Conservation (phyloP, 2,888 invertebrate species). For the Tanaodytes sp. region DNA sequence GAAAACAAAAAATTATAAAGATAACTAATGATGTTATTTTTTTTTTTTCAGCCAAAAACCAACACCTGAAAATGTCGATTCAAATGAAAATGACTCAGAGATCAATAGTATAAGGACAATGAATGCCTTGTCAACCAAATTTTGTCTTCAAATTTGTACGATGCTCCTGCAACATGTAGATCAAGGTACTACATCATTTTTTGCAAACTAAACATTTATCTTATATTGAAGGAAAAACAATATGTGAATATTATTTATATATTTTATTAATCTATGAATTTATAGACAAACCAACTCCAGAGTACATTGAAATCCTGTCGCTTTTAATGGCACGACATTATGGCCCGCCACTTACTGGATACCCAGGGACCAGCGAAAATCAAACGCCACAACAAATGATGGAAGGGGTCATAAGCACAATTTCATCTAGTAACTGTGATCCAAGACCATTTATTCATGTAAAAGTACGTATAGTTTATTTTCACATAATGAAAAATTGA, state of each 20-base stretch:
- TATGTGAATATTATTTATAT: not conserved
- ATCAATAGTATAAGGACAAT: conserved; percentile 57
- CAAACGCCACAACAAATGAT: conserved; percentile 69
- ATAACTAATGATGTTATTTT: conserved; percentile 9
- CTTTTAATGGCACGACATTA: conserved; percentile 67
- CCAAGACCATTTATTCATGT: conserved; percentile 69
- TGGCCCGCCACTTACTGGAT: conserved; percentile 68
- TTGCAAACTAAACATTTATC: no score
- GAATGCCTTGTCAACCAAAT: conserved; percentile 67
- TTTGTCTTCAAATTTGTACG: conserved; percentile 68
- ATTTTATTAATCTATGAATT: no score
- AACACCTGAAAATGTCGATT: conserved; percentile 56
- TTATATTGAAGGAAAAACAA: not conserved
- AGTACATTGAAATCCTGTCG: conserved; percentile 68
- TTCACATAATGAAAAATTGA: not conserved
- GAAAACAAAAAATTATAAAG: not conserved
- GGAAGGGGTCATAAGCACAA: conserved; percentile 67
- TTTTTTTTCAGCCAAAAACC: conserved; percentile 57
- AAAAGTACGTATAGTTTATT: conserved; percentile 59
- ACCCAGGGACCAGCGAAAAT: conserved; percentile 67
- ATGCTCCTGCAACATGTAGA: conserved; percentile 66
- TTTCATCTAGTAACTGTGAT: conserved; percentile 65
- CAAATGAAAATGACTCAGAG: conserved; percentile 58
- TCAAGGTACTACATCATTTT: conserved; percentile 61
- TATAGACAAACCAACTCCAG: conserved; percentile 64